Percentiles rank a stretch among this genome's conserved stretches.
phyloP scores from a whole-genome alignment of 2,797 vertebrate genomes.

The Crocodylus rhombifer region DNA sequence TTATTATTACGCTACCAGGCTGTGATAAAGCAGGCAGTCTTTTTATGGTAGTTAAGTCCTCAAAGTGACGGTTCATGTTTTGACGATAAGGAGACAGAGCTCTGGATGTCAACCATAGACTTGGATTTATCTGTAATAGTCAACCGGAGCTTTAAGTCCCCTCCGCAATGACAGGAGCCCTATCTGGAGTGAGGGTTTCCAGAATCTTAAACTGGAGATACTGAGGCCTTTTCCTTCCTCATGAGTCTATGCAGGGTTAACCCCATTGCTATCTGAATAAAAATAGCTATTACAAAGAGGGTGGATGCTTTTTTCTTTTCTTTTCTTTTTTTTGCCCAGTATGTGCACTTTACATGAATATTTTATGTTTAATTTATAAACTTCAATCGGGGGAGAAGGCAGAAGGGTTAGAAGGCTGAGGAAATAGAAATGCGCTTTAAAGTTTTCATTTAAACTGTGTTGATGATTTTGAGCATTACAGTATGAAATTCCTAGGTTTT shows the following conservation, averaged over 20 bases:
- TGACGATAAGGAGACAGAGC: slow-evolving; percentile 77
- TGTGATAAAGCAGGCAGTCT: slow-evolving; percentile 75
- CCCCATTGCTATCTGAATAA: slow-evolving; percentile 51
- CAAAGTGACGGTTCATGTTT: slow-evolving; percentile 67
- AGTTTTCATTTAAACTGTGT: background rate
- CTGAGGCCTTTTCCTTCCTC: slow-evolving; percentile 69
- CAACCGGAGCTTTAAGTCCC: slow-evolving; percentile 64
- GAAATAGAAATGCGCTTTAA: background rate
- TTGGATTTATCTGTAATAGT: slow-evolving; percentile 65
- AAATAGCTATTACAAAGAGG: slow-evolving; percentile 5
- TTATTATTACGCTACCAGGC: slow-evolving; percentile 50
- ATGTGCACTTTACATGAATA: slow-evolving; percentile 20
- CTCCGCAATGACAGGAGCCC: slow-evolving; percentile 72
- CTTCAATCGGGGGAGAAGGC: background rate
- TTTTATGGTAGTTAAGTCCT: slow-evolving; percentile 78
- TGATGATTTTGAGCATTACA: background rate
- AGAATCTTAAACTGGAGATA: slow-evolving; percentile 69
- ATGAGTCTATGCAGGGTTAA: slow-evolving; percentile 65
- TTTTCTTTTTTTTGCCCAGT: background rate
- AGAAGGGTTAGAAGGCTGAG: background rate
- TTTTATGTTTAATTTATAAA: background rate
- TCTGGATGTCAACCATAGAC: slow-evolving; percentile 61
- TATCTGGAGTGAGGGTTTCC: slow-evolving; percentile 74
- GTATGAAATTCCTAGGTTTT: background rate
- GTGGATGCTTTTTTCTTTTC: slow-evolving; percentile 33